These are phyloP conservation scores for Acinonyx jubatus DNA, from an alignment of 2,113 vertebrate genomes.

Conservation along the genomic window DNA sequence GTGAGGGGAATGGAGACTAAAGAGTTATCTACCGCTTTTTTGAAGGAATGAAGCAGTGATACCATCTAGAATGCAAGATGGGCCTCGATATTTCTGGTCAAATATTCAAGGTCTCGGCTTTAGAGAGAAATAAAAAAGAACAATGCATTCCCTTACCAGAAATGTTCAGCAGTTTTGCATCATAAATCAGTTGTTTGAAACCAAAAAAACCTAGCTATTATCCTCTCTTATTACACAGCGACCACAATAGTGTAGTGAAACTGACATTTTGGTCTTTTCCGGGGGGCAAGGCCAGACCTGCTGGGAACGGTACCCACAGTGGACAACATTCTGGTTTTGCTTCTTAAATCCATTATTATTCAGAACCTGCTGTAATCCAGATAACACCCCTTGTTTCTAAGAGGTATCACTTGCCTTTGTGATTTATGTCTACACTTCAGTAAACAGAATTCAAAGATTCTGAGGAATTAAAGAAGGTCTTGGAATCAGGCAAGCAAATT, in stretches of 20 bases:
- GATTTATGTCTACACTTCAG: constrained; percentile 66
- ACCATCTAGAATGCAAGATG: not conserved
- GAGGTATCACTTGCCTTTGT: constrained; percentile 62
- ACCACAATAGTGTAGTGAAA: constrained; percentile 78
- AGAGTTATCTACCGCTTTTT: not conserved
- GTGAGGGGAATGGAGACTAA: accelerated
- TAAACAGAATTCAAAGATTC: constrained; percentile 77
- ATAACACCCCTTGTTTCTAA: constrained; percentile 54
- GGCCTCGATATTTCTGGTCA: constrained; percentile 8
- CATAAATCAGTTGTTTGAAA: constrained; percentile 83
- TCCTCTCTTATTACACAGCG: constrained; percentile 82
- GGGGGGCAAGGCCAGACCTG: constrained; percentile 78
- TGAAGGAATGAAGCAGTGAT: not conserved
- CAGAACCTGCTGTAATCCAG: constrained; percentile 46
- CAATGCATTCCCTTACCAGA: constrained; percentile 83
- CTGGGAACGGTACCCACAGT: constrained; percentile 79
- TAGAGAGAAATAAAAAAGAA: constrained; percentile 72
- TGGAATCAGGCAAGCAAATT: constrained; percentile 73
- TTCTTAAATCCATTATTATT: constrained; percentile 61
- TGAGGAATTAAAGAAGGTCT: constrained; percentile 71
- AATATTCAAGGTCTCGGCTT: constrained; percentile 69
- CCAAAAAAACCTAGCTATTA: constrained; percentile 80
- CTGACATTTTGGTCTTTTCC: constrained; percentile 76
- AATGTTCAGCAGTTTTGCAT: constrained; percentile 81
- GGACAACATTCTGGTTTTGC: constrained; percentile 62